phyloP scores from a whole-genome alignment of 2,113 vertebrate species.

The Hippolais icterina region DNA sequence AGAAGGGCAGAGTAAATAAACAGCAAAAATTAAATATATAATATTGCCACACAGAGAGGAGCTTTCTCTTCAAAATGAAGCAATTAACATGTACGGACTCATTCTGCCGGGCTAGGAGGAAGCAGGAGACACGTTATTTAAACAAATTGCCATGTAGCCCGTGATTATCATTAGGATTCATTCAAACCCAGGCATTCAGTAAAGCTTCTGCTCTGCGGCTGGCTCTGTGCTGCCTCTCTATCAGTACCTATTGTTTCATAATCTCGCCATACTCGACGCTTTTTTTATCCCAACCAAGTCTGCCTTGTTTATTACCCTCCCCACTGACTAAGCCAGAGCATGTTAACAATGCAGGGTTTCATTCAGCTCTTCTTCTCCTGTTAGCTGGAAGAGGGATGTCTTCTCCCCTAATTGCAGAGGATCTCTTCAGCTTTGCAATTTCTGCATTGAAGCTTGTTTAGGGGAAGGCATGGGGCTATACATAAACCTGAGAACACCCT shows the following conservation, averaged over 20 bases:
- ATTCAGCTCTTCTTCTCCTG: background rate
- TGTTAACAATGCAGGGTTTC: background rate
- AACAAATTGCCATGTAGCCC: slow-evolving; percentile 46
- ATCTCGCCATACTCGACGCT: slow-evolving; percentile 11
- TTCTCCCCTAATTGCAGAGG: slow-evolving; percentile 36
- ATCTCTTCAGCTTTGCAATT: slow-evolving; percentile 21
- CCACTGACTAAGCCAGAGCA: background rate
- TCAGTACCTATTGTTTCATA: slow-evolving; percentile 61
- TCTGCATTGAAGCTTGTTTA: background rate
- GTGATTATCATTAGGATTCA: slow-evolving; percentile 61
- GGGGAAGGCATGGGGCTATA: background rate
- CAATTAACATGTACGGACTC: background rate
- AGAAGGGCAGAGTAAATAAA: slow-evolving; percentile 42
- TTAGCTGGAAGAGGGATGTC: slow-evolving; percentile 43
- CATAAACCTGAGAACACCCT: slow-evolving; percentile 9
- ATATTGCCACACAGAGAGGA: background rate
- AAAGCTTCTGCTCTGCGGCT: slow-evolving; percentile 48
- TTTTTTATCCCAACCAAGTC: slow-evolving; percentile 60
- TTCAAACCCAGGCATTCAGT: slow-evolving; percentile 49
- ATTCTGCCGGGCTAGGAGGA: background rate
- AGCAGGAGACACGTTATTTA: slow-evolving; percentile 32
- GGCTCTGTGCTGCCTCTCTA: slow-evolving; percentile 49
- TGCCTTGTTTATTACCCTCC: slow-evolving; percentile 53
- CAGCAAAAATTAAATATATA: background rate
- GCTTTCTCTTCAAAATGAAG: slow-evolving; percentile 16